A percentile compares a stretch with the other conserved stretches of the same genome.
These are phyloP conservation scores for Agrypnia vestita DNA, from an alignment of 1,140 invertebrate species.

Conservation along the genomic window DNA sequence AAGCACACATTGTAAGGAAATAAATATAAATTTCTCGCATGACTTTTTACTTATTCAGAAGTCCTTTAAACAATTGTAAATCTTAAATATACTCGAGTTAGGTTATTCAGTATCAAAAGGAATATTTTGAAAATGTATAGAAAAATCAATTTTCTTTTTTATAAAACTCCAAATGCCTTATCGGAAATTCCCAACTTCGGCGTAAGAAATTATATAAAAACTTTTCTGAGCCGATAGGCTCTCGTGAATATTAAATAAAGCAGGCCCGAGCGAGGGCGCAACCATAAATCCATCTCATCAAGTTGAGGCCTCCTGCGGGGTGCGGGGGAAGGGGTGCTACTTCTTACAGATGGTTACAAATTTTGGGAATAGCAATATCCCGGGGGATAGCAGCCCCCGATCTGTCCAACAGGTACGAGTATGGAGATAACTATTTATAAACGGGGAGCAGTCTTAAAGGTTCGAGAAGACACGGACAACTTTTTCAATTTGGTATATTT, in stretches of 20 bases:
- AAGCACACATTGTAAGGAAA: too few species aligned
- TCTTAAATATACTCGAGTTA: too few species aligned
- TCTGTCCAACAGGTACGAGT: constrained; percentile 57
- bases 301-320: constrained; percentile 6
- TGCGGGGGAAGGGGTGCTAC: neutral
- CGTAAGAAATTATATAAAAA: constrained; percentile 11
- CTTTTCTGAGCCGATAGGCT: constrained; percentile 36
- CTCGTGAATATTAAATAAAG: constrained; percentile 60
- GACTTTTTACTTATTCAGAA: too few species aligned
- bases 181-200: constrained; percentile 18
- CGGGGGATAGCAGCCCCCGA: constrained; percentile 36
- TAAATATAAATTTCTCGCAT: too few species aligned
- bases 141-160: constrained; percentile 19
- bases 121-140: too few species aligned
- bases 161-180: constrained; percentile 12
- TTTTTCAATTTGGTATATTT: constrained; percentile 1
- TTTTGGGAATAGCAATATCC: constrained; percentile 53
- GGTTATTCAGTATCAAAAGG: too few species aligned
- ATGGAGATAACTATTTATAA: constrained; percentile 22
- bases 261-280: constrained; percentile 35
- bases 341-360: constrained; percentile 50
- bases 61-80: too few species aligned
- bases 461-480: neutral
- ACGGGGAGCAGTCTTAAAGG: neutral
- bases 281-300: constrained; percentile 57